Conservation (phyloP, 2,797 vertebrate genomes). For the Thalassophryne amazonica region DNA sequence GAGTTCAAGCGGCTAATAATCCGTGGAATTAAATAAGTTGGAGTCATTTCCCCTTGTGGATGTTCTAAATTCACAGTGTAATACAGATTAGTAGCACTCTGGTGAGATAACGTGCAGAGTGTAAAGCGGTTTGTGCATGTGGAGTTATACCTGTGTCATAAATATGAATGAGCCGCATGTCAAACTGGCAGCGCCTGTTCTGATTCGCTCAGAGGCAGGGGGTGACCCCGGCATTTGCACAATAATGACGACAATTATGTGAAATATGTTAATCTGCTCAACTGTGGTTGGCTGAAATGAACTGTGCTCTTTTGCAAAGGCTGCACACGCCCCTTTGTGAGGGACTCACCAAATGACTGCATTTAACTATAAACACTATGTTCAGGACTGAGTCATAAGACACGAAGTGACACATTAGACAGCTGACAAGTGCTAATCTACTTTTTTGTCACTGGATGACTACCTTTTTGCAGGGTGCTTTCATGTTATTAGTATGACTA, state of each 20-base stretch:
- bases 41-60: constrained; percentile 23
- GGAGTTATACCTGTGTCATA: constrained; percentile 17
- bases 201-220: constrained; percentile 41
- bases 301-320: constrained; percentile 75
- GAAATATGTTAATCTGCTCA: constrained; percentile 69
- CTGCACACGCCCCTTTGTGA: constrained; percentile 65
- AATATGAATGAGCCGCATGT: constrained; percentile 9
- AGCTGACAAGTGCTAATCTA: constrained; percentile 10
- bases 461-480: not conserved
- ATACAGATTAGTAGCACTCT: constrained; percentile 22
- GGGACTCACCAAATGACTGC: constrained; percentile 70
- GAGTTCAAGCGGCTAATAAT: constrained; percentile 44
- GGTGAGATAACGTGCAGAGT: constrained; percentile 2
- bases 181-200: constrained; percentile 7
- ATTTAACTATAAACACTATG: constrained; percentile 53
- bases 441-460: not conserved
- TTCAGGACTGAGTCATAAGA: no score
- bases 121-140: constrained; percentile 4
- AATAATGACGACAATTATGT: constrained; percentile 69
- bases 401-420: not conserved
- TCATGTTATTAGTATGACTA: no score
- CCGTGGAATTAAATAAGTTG: constrained; percentile 35
- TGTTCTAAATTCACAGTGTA: constrained; percentile 21
- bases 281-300: constrained; percentile 58
- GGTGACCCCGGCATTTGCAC: constrained; percentile 70